Conservation (phyloP, 2,888 invertebrate species). For the Cataglyphis cursor region DNA sequence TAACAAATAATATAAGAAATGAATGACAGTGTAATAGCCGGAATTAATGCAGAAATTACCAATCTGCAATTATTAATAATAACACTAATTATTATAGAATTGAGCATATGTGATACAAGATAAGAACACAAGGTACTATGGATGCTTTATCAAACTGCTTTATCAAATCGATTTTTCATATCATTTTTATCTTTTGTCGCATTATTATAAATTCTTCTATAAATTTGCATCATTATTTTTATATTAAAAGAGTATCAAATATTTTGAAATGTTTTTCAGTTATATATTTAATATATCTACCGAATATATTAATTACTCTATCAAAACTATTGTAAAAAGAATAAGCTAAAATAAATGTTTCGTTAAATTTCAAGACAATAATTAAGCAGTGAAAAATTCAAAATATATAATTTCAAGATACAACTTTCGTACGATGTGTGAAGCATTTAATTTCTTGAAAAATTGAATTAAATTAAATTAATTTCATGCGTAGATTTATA, state of each 20-base stretch:
- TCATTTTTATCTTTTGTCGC: not conserved
- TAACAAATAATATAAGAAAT: slow-evolving; percentile 6
- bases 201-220: not conserved
- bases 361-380: not conserved
- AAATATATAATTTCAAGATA: not conserved
- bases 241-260: not conserved
- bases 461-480: not conserved
- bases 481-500: not conserved
- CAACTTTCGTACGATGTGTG: not conserved
- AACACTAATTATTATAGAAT: not conserved
- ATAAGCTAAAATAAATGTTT: not conserved
- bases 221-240: not conserved
- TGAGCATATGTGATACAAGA: not conserved
- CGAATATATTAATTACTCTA: not conserved
- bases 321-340: not conserved
- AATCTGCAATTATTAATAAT: slow-evolving; percentile 2
- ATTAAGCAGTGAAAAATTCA: not conserved
- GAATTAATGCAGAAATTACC: not conserved
- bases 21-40: not conserved
- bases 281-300: not conserved
- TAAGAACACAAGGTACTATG: not conserved
- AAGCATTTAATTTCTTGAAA: not conserved
- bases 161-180: not conserved
- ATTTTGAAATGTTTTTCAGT: not conserved
- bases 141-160: not conserved